Percentiles rank a stretch among this genome's conserved stretches.
Conservation (phyloP, 2,113 vertebrate species). For the Hymenochirus boettgeri region DNA sequence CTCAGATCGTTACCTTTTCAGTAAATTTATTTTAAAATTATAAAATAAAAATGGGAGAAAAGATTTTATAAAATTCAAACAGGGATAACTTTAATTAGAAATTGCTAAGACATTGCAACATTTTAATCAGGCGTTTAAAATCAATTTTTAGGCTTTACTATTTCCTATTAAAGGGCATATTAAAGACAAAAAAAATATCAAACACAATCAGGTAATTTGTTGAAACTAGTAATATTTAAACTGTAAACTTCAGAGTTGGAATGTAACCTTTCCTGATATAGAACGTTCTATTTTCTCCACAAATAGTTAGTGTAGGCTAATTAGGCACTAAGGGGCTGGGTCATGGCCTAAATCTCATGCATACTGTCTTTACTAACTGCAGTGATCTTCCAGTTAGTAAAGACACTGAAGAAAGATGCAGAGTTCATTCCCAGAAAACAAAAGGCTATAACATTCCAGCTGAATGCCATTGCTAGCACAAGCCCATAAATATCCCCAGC, state of each 20-base stretch:
- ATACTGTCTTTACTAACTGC: slow-evolving; percentile 79
- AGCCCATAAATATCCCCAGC: slow-evolving; percentile 67
- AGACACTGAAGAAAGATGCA: slow-evolving; percentile 74
- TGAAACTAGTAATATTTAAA: too few relatives aligned
- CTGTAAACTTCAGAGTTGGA: neutral
- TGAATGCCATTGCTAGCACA: slow-evolving; percentile 81
- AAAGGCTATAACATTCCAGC: slow-evolving; percentile 78
- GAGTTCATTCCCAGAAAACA: slow-evolving; percentile 71
- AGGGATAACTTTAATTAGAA: too few relatives aligned
- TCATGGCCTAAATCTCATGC: slow-evolving; percentile 75
- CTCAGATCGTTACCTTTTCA: too few relatives aligned
- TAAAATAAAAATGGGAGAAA: too few relatives aligned
- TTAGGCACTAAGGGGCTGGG: slow-evolving; percentile 71
- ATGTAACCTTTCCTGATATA: slow-evolving; percentile 9
- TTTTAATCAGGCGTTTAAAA: too few relatives aligned
- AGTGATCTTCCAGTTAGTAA: slow-evolving; percentile 77
- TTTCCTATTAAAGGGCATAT: too few relatives aligned
- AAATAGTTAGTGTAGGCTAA: slow-evolving; percentile 50
- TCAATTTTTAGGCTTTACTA: too few relatives aligned
- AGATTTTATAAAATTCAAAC: too few relatives aligned
- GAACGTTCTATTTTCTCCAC: slow-evolving; percentile 1
- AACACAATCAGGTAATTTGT: too few relatives aligned
- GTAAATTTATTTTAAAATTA: too few relatives aligned
- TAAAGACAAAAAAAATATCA: too few relatives aligned
- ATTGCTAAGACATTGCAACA: too few relatives aligned